Conservation (phyloP, 2,113 vertebrate species). For the Thinocorus orbignyianus region DNA sequence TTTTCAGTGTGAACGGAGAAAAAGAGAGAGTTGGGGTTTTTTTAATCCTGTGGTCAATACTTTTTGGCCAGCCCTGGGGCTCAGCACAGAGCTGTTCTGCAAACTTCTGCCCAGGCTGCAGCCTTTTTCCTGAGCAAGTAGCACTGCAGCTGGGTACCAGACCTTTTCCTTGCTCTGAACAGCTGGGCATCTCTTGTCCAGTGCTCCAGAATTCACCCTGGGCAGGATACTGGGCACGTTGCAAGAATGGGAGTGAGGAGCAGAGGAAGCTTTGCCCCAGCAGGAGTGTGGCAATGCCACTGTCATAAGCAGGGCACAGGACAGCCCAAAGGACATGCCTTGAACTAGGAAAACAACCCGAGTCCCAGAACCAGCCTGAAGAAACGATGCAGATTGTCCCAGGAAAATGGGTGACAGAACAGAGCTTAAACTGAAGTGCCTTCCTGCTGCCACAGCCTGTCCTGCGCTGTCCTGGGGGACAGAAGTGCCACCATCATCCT, state of each 20-base stretch:
- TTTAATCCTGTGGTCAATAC: background rate
- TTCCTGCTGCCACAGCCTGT: background rate
- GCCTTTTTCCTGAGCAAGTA: background rate
- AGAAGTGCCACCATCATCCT: background rate
- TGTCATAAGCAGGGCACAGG: background rate
- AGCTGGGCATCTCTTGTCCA: background rate
- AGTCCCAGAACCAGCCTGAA: background rate
- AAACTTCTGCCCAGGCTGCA: background rate
- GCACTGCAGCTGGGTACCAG: background rate
- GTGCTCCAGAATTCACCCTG: background rate
- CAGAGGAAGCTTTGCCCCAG: background rate
- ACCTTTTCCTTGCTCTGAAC: background rate
- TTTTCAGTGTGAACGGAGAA: background rate
- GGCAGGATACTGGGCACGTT: accelerated
- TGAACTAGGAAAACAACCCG: background rate
- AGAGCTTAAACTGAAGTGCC: background rate
- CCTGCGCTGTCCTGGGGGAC: accelerated
- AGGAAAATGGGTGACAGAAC: background rate
- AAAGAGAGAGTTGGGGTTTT: background rate
- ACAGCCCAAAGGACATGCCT: background rate
- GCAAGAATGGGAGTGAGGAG: background rate
- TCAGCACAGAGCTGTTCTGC: background rate
- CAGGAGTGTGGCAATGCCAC: background rate
- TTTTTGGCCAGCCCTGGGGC: background rate
- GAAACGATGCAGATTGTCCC: background rate